A percentile compares a stretch with the other conserved stretches of the same genome.
Conservation (phyloP, 23 tunicate genomes). For the Styela plicata region DNA sequence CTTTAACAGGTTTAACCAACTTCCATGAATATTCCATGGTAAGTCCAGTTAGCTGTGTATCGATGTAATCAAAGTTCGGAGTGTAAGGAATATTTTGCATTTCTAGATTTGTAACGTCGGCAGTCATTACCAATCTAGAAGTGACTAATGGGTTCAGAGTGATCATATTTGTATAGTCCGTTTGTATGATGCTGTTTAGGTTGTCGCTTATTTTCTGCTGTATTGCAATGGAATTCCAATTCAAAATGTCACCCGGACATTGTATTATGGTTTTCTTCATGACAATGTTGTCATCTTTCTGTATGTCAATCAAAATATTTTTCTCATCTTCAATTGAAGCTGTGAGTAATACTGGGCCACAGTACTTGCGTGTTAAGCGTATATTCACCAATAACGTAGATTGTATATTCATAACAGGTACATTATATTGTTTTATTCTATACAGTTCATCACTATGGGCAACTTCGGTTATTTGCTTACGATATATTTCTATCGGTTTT, state of each 20-base stretch:
- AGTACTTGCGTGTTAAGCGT: background rate
- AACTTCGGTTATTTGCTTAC: background rate
- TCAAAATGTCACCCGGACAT: conserved; percentile 24
- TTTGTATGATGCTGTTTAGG: background rate
- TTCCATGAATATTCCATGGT: background rate
- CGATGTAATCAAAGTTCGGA: background rate
- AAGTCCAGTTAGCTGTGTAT: background rate
- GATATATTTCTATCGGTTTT: background rate
- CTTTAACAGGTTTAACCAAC: background rate
- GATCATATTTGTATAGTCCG: background rate
- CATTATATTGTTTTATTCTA: conserved; percentile 8
- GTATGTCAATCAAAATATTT: background rate
- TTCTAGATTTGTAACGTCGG: background rate
- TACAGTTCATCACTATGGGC: conserved; percentile 8
- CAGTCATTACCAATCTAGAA: background rate
- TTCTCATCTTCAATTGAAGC: conserved; percentile 9
- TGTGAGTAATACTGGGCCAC: conserved; percentile 16
- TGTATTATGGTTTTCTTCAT: background rate
- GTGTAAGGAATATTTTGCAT: background rate
- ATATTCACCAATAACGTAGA: background rate
- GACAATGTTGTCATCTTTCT: background rate
- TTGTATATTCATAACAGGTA: conserved; percentile 2
- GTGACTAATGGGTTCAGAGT: background rate
- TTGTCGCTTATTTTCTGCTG: background rate
- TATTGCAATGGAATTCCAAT: background rate